Conservation (phyloP, 2,888 invertebrate genomes). For the Trissonchulus latispiculum region DNA sequence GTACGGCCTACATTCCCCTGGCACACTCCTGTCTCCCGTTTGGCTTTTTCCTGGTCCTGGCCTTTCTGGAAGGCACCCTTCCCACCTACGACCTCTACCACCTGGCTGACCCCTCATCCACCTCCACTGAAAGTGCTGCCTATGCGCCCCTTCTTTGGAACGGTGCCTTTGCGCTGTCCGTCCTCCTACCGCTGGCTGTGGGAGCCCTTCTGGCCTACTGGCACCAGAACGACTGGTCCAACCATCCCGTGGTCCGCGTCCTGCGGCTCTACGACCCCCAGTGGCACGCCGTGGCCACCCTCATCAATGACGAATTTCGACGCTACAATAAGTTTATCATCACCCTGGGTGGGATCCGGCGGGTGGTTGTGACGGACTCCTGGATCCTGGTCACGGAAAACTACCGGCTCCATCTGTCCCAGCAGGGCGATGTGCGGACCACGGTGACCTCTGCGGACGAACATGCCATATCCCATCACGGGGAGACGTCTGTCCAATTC, state of each 20-base stretch:
- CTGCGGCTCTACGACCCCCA: constrained; percentile 53
- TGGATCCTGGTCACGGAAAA: constrained; percentile 75
- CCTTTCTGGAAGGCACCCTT: neutral
- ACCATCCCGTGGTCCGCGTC: constrained; percentile 64
- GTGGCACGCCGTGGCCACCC: constrained; percentile 45
- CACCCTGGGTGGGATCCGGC: constrained; percentile 26
- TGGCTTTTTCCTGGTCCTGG: constrained; percentile 45
- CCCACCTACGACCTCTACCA: too few relatives aligned
- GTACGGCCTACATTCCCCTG: constrained; percentile 61
- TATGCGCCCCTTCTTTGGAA: too few relatives aligned
- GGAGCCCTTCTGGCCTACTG: neutral
- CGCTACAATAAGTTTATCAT: constrained; percentile 47
- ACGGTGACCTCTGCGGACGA: constrained; percentile 59
- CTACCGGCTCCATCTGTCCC: constrained; percentile 62
- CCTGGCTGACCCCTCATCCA: neutral
- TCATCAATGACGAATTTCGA: constrained; percentile 47
- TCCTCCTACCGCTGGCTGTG: neutral
- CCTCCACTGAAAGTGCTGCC: too few relatives aligned
- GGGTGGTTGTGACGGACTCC: constrained; percentile 58
- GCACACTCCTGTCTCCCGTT: constrained; percentile 66
- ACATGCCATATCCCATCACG: constrained; percentile 55
- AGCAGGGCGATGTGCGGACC: constrained; percentile 64
- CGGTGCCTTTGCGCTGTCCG: too few relatives aligned
- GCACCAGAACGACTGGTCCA: constrained; percentile 53
- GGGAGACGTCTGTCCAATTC: constrained; percentile 65